phyloP scores from a whole-genome alignment of 2,113 vertebrate species.

The Chrysochloris asiatica region DNA sequence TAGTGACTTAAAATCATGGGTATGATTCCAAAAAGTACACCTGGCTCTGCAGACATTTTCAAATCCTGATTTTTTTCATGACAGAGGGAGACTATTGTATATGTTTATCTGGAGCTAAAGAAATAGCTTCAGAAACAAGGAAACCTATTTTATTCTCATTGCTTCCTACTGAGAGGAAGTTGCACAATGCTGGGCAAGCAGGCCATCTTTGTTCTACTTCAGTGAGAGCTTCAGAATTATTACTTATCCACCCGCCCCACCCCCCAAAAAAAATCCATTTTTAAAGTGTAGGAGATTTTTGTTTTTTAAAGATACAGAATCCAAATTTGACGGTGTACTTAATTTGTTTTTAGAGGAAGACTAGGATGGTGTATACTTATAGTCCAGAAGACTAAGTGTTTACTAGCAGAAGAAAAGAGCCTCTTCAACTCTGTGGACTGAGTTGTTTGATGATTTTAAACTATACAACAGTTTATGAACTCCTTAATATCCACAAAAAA shows the following conservation, averaged over 20 bases:
- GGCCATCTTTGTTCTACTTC: not conserved
- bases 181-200: not conserved
- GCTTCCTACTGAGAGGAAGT: constrained; percentile 36
- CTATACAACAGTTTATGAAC: constrained; percentile 61
- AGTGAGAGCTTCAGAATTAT: not conserved
- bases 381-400: constrained; percentile 44
- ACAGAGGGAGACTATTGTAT: not conserved
- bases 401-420: constrained; percentile 44
- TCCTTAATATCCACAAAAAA: constrained; percentile 60
- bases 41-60: not conserved
- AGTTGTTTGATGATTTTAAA: constrained; percentile 70
- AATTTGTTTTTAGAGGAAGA: constrained; percentile 14
- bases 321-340: not conserved
- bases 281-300: too few relatives aligned
- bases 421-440: constrained; percentile 55
- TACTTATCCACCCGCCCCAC: too few relatives aligned
- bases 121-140: constrained; percentile 32
- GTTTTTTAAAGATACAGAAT: not conserved
- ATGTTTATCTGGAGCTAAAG: not conserved
- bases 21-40: not conserved
- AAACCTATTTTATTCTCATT: not conserved
- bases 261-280: too few relatives aligned
- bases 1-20: not conserved
- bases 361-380: not conserved
- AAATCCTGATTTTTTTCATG: not conserved